Percentiles rank a stretch among this genome's conserved stretches.
These are phyloP conservation scores for Zalophus californianus DNA, from an alignment of 2,797 vertebrate genomes.

Conservation along the genomic window DNA sequence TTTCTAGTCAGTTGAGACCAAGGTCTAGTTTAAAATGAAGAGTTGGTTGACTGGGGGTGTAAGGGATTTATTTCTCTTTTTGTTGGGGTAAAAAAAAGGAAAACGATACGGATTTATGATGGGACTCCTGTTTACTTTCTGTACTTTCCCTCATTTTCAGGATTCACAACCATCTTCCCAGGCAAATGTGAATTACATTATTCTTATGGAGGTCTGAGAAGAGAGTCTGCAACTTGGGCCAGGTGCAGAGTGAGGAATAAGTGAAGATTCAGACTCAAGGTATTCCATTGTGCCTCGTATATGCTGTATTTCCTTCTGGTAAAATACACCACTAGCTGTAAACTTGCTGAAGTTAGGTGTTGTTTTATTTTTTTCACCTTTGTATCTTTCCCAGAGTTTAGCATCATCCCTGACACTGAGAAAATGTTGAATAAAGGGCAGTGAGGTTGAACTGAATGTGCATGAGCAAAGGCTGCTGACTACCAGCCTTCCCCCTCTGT, in stretches of 20 bases:
- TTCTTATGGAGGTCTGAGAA: neutral
- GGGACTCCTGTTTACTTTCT: neutral
- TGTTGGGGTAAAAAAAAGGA: neutral
- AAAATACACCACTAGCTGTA: neutral
- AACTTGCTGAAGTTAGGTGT: neutral
- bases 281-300: neutral
- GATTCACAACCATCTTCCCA: neutral
- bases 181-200: neutral
- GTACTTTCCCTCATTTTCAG: neutral
- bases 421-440: neutral
- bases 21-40: neutral
- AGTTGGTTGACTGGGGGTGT: neutral
- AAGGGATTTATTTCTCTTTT: neutral
- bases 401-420: neutral
- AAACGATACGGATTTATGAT: neutral
- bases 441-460: neutral
- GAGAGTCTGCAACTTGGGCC: neutral
- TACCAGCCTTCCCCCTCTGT: too few relatives aligned
- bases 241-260: neutral
- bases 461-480: neutral
- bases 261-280: neutral
- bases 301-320: neutral
- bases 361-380: conserved; percentile 5
- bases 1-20: neutral
- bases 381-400: neutral